Evolutionary conservation across 2,797 vertebrate genomes (phyloP), one percentile per base, ranked within the genome.

Genomic region (Atherinosoma microstoma): DNA sequence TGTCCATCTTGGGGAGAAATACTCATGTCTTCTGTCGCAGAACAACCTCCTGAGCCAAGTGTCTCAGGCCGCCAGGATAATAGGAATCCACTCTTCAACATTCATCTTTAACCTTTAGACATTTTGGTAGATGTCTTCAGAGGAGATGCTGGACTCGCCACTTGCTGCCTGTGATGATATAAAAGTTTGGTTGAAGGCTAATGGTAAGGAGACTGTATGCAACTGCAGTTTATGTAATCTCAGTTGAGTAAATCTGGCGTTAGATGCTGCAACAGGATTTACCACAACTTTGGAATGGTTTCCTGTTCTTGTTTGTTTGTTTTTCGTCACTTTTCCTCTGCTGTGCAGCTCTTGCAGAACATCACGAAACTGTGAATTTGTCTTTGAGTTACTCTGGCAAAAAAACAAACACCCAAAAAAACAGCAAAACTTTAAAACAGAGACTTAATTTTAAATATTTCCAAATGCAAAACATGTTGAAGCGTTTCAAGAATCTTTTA

Each of bases 121-220:
- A 73, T 95, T 95, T 87, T 95, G 91, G 82, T 95, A 95, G 71
- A 95, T 76, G 83, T 89, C 92, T 59, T 94, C 91, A 51, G 24
- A 30, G 11, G 84, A 34, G 47, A 2, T 0, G 9, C 51, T 69
- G 16, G 61, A 7, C 22, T 76, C 56, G 0, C 38, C 24, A 57
- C n/a, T 47, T 63, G 79, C 49, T 57, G 38, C 63, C 94, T 94
- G 87, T 34, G 78, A 89, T 0, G 16, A 75, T 16, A 86, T 64
- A 4, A 56, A n/a, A 61, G 38, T n/a, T 16, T 3, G 27, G 11
- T 12, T 8, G 6, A 35, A 35, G 8, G 69, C 36, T 12, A 0
- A 34, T 5, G 5, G 1, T 40, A 12, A 57, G 11, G 24, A 63
- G 82, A 79, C 0, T 20, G 20, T 9, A 2, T 61, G 38, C 42